These are phyloP conservation scores for Myiothlypis coronata DNA, from an alignment of 2,797 vertebrate species.

Conservation along the genomic window DNA sequence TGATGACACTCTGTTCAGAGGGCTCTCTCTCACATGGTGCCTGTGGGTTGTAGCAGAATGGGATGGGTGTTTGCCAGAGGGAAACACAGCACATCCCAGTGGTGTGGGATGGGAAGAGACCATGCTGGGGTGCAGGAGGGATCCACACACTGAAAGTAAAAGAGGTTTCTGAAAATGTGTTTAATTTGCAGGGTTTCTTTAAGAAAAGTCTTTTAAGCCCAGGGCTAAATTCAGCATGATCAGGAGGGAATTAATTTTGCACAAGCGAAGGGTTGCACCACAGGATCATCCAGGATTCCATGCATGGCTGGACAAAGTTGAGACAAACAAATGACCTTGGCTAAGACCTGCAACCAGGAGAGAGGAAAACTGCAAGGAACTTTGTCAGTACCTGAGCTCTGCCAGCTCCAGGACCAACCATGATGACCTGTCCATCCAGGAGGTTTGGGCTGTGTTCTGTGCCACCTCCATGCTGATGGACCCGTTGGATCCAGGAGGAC, in stretches of 20 bases:
- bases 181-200: background rate
- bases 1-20: background rate
- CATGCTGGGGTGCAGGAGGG: background rate
- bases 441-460: background rate
- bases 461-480: accelerated
- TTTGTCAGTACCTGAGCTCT: background rate
- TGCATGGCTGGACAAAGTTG: background rate
- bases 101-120: background rate
- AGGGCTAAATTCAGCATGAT: background rate
- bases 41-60: accelerated
- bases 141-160: accelerated
- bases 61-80: background rate
- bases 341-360: background rate
- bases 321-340: background rate
- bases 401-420: background rate
- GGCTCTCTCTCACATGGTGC: background rate
- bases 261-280: background rate
- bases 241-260: background rate
- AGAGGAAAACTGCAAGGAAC: background rate
- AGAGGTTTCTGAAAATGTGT: background rate
- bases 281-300: accelerated
- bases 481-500: background rate
- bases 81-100: accelerated
- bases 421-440: accelerated
- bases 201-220: background rate